A percentile compares a stretch with the other conserved stretches of the same genome.
Conservation (phyloP, 2,113 vertebrate species). For the Dasyornis broadbenti region DNA sequence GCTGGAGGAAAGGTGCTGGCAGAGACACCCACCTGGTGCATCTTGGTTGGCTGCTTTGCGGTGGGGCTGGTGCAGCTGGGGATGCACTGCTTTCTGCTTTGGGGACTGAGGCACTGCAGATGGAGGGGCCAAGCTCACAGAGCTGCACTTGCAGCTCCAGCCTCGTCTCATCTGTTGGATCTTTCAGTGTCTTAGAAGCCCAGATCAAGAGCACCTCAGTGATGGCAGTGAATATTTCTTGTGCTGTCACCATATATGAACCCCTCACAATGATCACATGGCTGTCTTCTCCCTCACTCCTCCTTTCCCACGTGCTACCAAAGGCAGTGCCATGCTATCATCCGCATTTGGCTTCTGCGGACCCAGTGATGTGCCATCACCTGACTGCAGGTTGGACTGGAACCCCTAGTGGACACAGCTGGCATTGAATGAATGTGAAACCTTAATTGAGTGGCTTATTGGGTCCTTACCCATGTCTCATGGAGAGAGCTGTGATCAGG, state of each 20-base stretch:
- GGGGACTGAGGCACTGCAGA: too few relatives aligned
- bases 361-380: neutral
- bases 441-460: neutral
- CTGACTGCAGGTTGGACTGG: neutral
- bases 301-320: neutral
- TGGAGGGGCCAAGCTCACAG: neutral
- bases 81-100: neutral
- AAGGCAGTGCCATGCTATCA: neutral
- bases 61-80: neutral
- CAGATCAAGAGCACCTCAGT: neutral
- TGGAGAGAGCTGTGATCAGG: neutral
- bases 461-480: neutral
- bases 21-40: neutral
- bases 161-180: neutral
- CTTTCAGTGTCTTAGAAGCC: neutral
- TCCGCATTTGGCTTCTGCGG: accelerated
- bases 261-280: neutral
- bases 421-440: neutral
- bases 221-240: neutral
- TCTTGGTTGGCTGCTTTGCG: neutral
- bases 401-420: neutral
- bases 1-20: neutral
- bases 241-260: neutral
- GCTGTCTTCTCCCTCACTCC: neutral
- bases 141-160: neutral